Conservation (phyloP, 2,113 vertebrate species). For the Scophthalmus maximus region DNA sequence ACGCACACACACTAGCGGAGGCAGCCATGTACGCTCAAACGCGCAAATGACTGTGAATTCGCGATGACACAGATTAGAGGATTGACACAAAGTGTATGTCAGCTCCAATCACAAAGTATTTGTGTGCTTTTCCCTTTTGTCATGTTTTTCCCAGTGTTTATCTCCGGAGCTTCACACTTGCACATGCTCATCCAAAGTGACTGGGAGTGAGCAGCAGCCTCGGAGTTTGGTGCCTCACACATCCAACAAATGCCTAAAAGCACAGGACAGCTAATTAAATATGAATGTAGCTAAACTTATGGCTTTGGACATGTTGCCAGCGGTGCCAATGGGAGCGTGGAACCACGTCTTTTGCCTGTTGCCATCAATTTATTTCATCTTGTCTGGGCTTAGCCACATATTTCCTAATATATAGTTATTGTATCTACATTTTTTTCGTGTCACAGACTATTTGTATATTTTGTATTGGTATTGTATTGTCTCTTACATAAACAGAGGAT, state of each 20-base stretch:
- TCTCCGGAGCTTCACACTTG: constrained; percentile 41
- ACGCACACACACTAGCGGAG: not conserved
- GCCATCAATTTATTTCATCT: not conserved
- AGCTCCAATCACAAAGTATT: constrained; percentile 45
- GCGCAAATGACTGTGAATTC: constrained; percentile 14
- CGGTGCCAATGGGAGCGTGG: constrained; percentile 11
- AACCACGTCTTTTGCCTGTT: constrained; percentile 18
- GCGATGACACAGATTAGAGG: constrained; percentile 26
- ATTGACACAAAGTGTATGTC: constrained; percentile 52
- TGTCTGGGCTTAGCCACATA: not conserved
- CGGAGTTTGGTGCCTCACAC: constrained; percentile 31
- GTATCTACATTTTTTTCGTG: not conserved
- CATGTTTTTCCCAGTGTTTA: constrained; percentile 46
- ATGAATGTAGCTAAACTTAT: constrained; percentile 47
- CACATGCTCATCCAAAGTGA: constrained; percentile 56
- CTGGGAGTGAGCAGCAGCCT: constrained; percentile 37
- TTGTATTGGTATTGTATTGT: not conserved
- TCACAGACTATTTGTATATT: not conserved
- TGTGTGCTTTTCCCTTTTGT: constrained; percentile 29
- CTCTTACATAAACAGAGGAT: not conserved
- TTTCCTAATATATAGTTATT: not conserved
- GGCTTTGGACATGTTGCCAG: constrained; percentile 41
- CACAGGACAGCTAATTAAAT: constrained; percentile 55
- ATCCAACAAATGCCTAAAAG: constrained; percentile 41
- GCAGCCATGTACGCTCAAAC: not conserved